phyloP scores from a whole-genome alignment of 2,113 vertebrate genomes.

The Tympanuchus pallidicinctus region DNA sequence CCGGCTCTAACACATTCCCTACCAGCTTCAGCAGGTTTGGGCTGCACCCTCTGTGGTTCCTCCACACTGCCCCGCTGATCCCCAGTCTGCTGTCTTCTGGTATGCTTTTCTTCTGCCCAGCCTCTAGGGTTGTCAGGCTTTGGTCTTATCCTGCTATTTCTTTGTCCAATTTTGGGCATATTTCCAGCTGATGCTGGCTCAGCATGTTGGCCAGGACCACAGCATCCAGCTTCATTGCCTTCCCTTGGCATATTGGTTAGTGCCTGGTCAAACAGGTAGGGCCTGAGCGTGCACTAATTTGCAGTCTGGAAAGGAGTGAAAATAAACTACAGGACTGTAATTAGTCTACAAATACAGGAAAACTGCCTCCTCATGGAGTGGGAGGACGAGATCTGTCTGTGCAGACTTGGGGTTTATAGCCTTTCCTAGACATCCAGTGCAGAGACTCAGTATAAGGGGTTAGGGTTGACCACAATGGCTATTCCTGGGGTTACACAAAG shows the following conservation, averaged over 20 bases:
- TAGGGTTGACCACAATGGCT: background rate
- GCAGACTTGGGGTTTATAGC: background rate
- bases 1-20: background rate
- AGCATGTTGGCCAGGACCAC: background rate
- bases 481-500: background rate
- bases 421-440: background rate
- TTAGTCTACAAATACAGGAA: background rate
- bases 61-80: background rate
- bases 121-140: background rate
- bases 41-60: background rate
- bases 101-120: background rate
- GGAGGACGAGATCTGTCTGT: background rate
- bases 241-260: background rate
- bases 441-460: background rate
- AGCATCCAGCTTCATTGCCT: background rate
- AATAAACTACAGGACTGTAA: background rate
- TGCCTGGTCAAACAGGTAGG: slow-evolving; percentile 11
- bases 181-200: background rate
- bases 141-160: background rate
- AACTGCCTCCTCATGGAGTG: background rate
- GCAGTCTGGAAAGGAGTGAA: background rate
- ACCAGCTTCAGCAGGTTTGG: background rate
- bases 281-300: background rate
- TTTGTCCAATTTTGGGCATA: background rate
- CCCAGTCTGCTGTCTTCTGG: background rate